phyloP scores from a whole-genome alignment of 1,140 invertebrate genomes.

The Meloidogyne chitwoodi region DNA sequence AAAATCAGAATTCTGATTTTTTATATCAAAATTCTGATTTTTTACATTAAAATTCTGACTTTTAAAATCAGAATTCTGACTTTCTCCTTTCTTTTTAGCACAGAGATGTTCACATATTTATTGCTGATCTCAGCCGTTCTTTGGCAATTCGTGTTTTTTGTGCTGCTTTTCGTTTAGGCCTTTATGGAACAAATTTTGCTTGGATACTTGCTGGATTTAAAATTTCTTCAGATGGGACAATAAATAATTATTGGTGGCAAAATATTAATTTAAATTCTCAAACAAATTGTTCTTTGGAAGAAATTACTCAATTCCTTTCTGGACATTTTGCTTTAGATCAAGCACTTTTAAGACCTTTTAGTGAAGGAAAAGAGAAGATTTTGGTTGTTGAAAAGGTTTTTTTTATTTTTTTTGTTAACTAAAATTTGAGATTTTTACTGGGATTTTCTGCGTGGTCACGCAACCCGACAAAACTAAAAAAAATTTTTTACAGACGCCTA shows the following conservation, averaged over 20 bases:
- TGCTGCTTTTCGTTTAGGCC: conserved; percentile 67
- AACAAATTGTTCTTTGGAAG: conserved; percentile 35
- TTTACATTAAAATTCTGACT: too few species aligned
- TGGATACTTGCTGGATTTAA: conserved; percentile 89
- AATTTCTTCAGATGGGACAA: conserved; percentile 55
- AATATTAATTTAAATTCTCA: neutral
- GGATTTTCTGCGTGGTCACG: too few species aligned
- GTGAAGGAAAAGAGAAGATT: conserved; percentile 9
- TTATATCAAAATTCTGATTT: neutral
- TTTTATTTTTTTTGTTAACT: neutral
- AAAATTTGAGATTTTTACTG: too few species aligned
- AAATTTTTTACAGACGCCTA: conserved; percentile 37
- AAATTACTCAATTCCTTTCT: conserved; percentile 71
- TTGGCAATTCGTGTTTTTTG: conserved; percentile 91
- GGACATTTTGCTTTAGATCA: conserved; percentile 84
- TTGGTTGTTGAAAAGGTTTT: neutral
- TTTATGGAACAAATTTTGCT: conserved; percentile 87
- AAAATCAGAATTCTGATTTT: conserved; percentile 14
- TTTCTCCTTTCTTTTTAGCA: conserved; percentile 40
- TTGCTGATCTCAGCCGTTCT: conserved; percentile 90
- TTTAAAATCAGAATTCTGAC: too few species aligned
- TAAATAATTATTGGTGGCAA: conserved; percentile 35
- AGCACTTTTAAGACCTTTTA: conserved; percentile 67
- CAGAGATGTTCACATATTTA: conserved; percentile 87
- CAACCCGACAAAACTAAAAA: too few species aligned